Conservation (phyloP, 2,888 invertebrate species). For the Eudemis profundana region DNA sequence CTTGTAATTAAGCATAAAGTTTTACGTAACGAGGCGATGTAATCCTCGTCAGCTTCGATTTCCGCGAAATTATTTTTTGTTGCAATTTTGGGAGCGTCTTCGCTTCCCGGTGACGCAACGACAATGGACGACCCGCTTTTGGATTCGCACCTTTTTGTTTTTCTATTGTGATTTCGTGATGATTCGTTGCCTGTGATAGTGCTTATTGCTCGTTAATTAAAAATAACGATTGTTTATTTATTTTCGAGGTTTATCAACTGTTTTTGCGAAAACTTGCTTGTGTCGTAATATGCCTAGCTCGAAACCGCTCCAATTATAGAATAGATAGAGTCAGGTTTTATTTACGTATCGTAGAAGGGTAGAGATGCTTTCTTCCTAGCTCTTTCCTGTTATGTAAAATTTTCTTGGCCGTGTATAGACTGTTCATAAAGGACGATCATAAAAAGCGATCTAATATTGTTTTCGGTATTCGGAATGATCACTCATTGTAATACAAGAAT, state of each 20-base stretch:
- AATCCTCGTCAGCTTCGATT: slow-evolving; percentile 71
- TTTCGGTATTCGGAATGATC: no score
- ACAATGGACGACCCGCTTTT: slow-evolving; percentile 30
- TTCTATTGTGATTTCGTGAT: slow-evolving; percentile 6
- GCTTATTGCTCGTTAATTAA: slow-evolving; percentile 13
- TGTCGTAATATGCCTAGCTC: no score
- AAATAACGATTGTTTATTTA: slow-evolving; percentile 14
- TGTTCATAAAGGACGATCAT: no score
- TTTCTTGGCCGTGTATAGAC: no score
- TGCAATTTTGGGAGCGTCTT: slow-evolving; percentile 45
- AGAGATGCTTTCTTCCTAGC: no score
- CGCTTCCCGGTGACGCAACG: slow-evolving; percentile 36
- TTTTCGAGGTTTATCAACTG: not conserved
- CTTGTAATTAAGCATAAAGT: slow-evolving; percentile 81
- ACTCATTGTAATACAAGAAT: no score
- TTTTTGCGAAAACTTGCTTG: no score
- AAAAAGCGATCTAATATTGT: no score
- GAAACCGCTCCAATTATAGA: no score
- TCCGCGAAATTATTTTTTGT: slow-evolving; percentile 61
- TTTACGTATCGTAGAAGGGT: no score
- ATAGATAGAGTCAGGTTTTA: no score
- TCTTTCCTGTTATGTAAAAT: no score
- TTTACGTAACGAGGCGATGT: slow-evolving; percentile 81
- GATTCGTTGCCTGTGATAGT: slow-evolving; percentile 14
- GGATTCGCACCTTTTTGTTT: slow-evolving; percentile 18